Percentiles rank a stretch among this genome's conserved stretches.
phyloP scores from a whole-genome alignment of 92 coral and sea anemone species.

The Ricordea florida region DNA sequence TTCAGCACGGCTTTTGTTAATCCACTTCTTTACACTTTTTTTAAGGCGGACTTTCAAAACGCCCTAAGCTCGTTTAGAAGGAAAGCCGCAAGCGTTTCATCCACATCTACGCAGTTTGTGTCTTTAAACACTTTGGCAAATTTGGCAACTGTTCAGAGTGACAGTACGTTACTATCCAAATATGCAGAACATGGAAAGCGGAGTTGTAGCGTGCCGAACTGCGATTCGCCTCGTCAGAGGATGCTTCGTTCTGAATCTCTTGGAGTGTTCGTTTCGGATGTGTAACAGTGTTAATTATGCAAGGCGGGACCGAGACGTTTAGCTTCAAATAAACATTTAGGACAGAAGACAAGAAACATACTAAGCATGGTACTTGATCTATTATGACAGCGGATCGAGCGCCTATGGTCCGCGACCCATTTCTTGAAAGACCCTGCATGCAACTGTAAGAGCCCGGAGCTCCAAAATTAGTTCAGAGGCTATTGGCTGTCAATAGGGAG shows the following conservation, averaged over 20 bases:
- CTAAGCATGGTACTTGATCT: too few relatives aligned
- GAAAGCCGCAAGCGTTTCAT: neutral
- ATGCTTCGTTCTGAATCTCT: neutral
- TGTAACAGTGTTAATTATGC: slow-evolving; percentile 22
- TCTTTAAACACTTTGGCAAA: neutral
- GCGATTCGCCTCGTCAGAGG: neutral
- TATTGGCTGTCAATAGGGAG: too few relatives aligned
- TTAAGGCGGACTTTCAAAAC: slow-evolving; percentile 45
- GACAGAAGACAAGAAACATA: too few relatives aligned
- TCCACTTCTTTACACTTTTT: slow-evolving; percentile 55
- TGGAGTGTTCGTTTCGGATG: neutral
- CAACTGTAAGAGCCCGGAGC: too few relatives aligned
- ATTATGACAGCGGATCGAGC: too few relatives aligned
- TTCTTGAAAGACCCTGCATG: too few relatives aligned
- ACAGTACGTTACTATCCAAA: neutral
- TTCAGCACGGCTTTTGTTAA: slow-evolving; percentile 43
- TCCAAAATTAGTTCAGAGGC: too few relatives aligned
- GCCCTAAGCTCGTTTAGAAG: slow-evolving; percentile 16
- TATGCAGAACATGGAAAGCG: neutral
- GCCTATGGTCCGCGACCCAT: too few relatives aligned
- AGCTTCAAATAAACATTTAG: too few relatives aligned
- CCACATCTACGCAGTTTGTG: neutral
- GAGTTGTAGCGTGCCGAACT: neutral
- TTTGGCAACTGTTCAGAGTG: neutral
- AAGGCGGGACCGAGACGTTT: too few relatives aligned